Conservation (phyloP, 37 sponge, comb jelly and placozoan genomes). For the Tethya wilhelma region DNA sequence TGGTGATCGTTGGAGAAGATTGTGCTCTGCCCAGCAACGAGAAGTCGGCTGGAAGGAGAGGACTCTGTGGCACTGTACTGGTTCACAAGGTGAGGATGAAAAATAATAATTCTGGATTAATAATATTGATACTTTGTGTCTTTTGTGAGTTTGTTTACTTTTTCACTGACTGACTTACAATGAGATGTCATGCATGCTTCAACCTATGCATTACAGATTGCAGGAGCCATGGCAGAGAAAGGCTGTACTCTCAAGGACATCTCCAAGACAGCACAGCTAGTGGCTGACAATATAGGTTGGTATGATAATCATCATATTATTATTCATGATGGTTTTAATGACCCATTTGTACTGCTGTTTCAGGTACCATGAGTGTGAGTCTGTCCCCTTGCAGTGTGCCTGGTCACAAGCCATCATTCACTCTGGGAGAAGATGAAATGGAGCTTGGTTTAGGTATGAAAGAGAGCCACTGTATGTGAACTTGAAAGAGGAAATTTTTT, state of each 20-base stretch:
- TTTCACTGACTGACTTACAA: background rate
- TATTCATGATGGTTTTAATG: background rate
- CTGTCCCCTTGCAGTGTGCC: slow-evolving; percentile 91
- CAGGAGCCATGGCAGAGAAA: slow-evolving; percentile 92
- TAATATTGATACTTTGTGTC: background rate
- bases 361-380: slow-evolving; percentile 92
- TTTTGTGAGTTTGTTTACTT: background rate
- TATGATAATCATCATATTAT: background rate
- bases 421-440: slow-evolving; percentile 79
- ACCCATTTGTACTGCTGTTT: background rate
- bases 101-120: background rate
- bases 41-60: slow-evolving; percentile 78
- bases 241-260: slow-evolving; percentile 79
- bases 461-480: background rate
- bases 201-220: slow-evolving; percentile 53
- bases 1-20: slow-evolving; percentile 94
- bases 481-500: background rate
- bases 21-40: slow-evolving; percentile 72
- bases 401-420: slow-evolving; percentile 82
- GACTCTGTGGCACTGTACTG: slow-evolving; percentile 87
- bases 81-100: slow-evolving; percentile 82
- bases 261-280: slow-evolving; percentile 48
- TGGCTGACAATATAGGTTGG: slow-evolving; percentile 69
- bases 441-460: slow-evolving; percentile 86
- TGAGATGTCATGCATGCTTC: background rate